A percentile compares a stretch with the other conserved stretches of the same genome.
phyloP scores from a whole-genome alignment of 2,797 vertebrate genomes.

The Phalloptychus januarius region DNA sequence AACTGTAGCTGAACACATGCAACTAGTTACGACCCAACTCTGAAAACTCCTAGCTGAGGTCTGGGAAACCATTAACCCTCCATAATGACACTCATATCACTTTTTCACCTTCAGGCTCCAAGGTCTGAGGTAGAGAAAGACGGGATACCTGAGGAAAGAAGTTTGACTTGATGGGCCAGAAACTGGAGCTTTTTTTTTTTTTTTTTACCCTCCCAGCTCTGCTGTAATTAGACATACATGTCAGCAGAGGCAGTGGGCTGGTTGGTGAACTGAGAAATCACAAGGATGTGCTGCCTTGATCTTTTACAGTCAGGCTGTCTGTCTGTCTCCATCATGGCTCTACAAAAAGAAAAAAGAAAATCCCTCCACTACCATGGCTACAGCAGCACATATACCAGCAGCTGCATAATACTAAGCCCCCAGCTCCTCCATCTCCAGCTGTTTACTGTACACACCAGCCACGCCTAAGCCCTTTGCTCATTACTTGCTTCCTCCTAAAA shows the following conservation, averaged over 20 bases:
- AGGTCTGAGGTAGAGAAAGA: conserved; percentile 18
- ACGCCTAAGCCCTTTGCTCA: conserved; percentile 50
- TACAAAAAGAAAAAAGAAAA: conserved; percentile 51
- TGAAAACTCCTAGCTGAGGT: neutral
- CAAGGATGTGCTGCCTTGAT: conserved; percentile 64
- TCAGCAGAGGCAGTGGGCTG: conserved; percentile 43
- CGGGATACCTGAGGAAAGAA: conserved; percentile 19
- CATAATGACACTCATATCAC: neutral
- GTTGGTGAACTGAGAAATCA: conserved; percentile 44
- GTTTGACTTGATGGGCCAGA: conserved; percentile 50
- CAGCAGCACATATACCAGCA: conserved; percentile 48
- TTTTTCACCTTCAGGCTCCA: conserved; percentile 19
- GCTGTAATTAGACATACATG: conserved; percentile 70
- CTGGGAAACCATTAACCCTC: neutral
- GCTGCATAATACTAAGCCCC: conserved; percentile 55
- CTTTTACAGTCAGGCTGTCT: conserved; percentile 69
- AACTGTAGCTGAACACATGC: neutral
- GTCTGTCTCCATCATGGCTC: conserved; percentile 61
- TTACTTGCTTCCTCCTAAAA: conserved; percentile 35
- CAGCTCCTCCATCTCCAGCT: conserved; percentile 72
- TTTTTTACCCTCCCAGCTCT: conserved; percentile 5
- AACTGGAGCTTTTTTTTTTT: conserved; percentile 34
- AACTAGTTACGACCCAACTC: too few species aligned
- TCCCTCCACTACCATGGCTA: conserved; percentile 39
- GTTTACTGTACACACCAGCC: conserved; percentile 73